Evolutionary conservation across 2,113 vertebrate species (phyloP).

Genomic region (Urocitellus parryii): DNA sequence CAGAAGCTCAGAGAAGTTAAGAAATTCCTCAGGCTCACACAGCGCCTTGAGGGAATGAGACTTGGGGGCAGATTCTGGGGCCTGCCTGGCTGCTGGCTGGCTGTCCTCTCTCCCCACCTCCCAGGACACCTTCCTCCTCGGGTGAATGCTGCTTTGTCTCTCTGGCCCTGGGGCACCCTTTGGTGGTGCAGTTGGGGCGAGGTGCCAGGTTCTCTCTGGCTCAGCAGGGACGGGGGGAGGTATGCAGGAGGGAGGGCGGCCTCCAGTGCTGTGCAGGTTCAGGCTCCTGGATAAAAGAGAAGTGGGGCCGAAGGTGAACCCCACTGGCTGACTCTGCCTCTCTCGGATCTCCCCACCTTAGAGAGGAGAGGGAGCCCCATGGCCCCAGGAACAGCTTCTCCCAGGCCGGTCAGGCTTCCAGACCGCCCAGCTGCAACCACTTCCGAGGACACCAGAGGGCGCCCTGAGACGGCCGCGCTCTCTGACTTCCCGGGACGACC

Average conservation of each 20-base stretch:
- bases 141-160: background rate
- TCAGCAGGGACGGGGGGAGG: background rate
- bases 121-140: background rate
- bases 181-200: background rate
- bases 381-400: background rate
- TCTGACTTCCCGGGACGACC: background rate
- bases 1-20: background rate
- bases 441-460: background rate
- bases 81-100: accelerated
- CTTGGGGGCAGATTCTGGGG: background rate
- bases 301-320: background rate
- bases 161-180: background rate
- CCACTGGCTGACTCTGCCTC: background rate
- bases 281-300: background rate
- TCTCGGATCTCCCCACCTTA: background rate
- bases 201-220: background rate
- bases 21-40: background rate
- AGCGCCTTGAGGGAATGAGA: background rate
- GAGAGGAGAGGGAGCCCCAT: background rate
- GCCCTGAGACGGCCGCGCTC: background rate
- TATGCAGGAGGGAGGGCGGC: background rate
- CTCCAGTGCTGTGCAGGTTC: background rate
- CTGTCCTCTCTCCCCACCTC: no score
- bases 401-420: no score
- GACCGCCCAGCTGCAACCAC: background rate